Base-by-base conservation (phyloP, 2,113 vertebrate genomes). In the Hiodon alosoides region DNA sequence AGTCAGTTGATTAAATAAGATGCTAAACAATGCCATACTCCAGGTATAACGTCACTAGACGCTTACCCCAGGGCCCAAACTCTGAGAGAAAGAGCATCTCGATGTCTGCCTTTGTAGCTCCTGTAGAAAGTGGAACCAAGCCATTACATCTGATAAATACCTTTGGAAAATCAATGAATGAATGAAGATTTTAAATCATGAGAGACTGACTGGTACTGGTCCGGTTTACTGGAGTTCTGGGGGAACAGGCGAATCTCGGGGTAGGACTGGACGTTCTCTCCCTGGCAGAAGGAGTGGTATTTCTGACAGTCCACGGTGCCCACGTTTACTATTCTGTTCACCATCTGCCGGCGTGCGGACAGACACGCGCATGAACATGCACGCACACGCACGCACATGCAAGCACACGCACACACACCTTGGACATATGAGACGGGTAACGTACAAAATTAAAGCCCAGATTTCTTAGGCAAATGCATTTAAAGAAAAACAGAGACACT, bases 271-370 rank as follows among this genome's bases (percentile, higher is more conserved):
- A 99, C 90, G 3, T 80, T 86, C 88, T 98, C 93, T 81, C 90
- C 84, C 75, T 92, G 90, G 87, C 97, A 99, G 76, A 98, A 92
- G 2, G 92, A 91, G 77, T 93, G 90, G 2, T 95, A 91, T 75
- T 90, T 95, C 84, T 99, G 95, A 88, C 97, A 99, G 78, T 99
- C 95, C 52, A 99, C 85, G 0, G 95, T 95, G 31, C 95, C 97
- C 2, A 96, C 95, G 0, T 69, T 87, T 76, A 98, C 88, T 81
- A 95, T 88, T 66, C 93, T 93, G 83, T 61, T 92, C 83, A 95
- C 71, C 82, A 91, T 87, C 96, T 87, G 84, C 72, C 48, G 84
- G 71, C 86, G 90, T 14, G 84, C 84, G 79, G 0, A 78, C 14
- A 65, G 5, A 65, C 31, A 71, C n/a, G 10, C 9, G 10, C 16